Evolutionary conservation across 2,797 vertebrate species (phyloP).

Genomic region (Huso huso): DNA sequence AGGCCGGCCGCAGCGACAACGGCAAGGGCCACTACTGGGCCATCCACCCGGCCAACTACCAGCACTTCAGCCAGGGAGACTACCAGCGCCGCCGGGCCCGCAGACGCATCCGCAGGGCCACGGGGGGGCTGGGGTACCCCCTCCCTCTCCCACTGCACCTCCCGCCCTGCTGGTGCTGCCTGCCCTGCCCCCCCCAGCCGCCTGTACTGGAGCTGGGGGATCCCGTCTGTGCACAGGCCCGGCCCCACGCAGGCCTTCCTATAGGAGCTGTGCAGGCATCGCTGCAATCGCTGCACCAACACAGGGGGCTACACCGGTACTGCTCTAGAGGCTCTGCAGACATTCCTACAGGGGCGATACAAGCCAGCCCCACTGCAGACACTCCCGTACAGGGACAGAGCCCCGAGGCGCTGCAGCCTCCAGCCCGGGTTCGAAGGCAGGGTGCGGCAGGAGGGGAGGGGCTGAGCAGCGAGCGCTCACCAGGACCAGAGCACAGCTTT

Average conservation of each 20-base stretch:
- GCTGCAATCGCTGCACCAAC: no score
- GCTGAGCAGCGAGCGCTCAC: no score
- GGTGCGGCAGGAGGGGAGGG: no score
- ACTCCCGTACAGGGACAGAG: no score
- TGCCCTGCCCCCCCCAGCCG: slow-evolving; percentile 31
- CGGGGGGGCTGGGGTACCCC: slow-evolving; percentile 26
- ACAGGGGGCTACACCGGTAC: no score
- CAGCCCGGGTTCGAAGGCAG: no score
- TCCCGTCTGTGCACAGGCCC: slow-evolving; percentile 29
- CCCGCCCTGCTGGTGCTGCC: slow-evolving; percentile 47
- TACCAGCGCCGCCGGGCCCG: slow-evolving; percentile 65
- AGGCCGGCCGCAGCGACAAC: slow-evolving; percentile 70
- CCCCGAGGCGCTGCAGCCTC: no score
- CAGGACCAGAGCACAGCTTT: slow-evolving; percentile 15
- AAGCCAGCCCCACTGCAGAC: no score
- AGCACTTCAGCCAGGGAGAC: slow-evolving; percentile 68
- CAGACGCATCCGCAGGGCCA: slow-evolving; percentile 56
- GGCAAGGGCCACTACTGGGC: slow-evolving; percentile 79
- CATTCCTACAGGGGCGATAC: no score
- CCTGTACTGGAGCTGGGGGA: slow-evolving; percentile 52
- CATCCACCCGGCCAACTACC: slow-evolving; percentile 66
- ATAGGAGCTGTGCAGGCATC: no score
- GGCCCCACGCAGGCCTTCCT: slow-evolving; percentile 18
- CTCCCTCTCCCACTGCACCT: slow-evolving; percentile 16
- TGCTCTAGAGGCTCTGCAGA: no score